Evolutionary conservation across 2,797 vertebrate genomes (phyloP).

Genomic region (Hydrolagus colliei): DNA sequence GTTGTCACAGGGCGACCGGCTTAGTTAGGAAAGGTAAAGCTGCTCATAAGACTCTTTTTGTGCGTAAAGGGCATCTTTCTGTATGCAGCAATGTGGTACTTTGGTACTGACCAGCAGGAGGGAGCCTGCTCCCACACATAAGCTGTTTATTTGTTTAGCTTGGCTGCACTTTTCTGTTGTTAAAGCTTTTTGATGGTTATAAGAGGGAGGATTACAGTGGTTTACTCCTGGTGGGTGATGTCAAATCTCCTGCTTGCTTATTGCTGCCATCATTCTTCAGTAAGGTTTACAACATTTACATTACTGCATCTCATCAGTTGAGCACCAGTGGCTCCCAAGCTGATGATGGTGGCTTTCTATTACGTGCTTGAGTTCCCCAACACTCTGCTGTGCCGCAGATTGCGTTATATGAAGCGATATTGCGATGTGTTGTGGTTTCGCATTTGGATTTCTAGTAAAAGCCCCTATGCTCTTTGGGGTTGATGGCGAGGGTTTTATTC

Average conservation of each 20-base stretch:
- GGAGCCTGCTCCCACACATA: background rate
- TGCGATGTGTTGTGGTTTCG: background rate
- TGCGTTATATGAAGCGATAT: background rate
- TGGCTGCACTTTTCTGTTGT: background rate
- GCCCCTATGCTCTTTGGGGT: too few relatives aligned
- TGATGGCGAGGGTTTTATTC: too few relatives aligned
- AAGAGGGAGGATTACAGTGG: background rate
- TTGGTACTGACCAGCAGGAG: background rate
- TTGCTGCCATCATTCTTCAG: background rate
- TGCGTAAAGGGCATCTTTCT: slow-evolving; percentile 29
- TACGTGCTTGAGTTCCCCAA: background rate
- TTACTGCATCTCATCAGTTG: background rate
- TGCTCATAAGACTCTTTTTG: slow-evolving; percentile 29
- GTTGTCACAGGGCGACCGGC: slow-evolving; percentile 35
- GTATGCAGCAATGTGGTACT: background rate
- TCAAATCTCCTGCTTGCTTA: background rate
- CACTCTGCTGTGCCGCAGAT: background rate
- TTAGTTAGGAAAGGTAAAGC: slow-evolving; percentile 32
- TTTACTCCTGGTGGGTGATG: background rate
- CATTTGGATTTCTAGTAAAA: background rate
- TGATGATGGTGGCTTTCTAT: background rate
- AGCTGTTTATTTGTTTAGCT: background rate
- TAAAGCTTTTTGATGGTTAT: background rate
- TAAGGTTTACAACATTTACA: background rate
- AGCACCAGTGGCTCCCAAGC: background rate